Percentiles rank a stretch among this genome's conserved stretches.
These are phyloP conservation scores for Sylvilagus floridanus DNA, from an alignment of 2,797 vertebrate genomes.

Conservation along the genomic window DNA sequence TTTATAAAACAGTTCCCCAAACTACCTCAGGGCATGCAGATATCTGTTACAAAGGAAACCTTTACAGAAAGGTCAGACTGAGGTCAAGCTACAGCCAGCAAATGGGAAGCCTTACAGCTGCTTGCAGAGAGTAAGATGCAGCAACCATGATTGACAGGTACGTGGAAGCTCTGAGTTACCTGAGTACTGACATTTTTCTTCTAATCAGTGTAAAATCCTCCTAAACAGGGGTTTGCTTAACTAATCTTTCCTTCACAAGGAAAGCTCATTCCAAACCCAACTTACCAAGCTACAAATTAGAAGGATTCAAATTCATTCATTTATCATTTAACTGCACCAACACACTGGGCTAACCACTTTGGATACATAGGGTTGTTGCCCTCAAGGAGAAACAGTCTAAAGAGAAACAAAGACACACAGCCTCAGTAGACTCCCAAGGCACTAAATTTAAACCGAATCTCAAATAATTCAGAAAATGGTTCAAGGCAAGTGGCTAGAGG, in stretches of 20 bases:
- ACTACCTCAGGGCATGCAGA: slow-evolving; percentile 3
- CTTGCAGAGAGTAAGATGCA: neutral
- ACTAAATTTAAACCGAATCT: neutral
- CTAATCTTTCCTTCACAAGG: neutral
- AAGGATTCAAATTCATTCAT: slow-evolving; percentile 25
- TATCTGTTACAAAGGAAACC: neutral
- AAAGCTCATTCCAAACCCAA: slow-evolving; percentile 44
- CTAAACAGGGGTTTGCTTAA: neutral
- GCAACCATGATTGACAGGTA: neutral
- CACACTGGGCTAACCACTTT: neutral
- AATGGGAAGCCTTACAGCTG: neutral
- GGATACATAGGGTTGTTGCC: neutral
- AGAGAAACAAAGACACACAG: neutral
- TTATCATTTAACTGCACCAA: slow-evolving; percentile 31
- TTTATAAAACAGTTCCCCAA: neutral
- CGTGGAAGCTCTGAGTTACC: neutral
- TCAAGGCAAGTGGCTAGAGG: neutral
- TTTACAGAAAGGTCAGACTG: neutral
- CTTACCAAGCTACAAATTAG: slow-evolving; percentile 14
- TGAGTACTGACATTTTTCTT: neutral
- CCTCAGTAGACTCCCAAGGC: neutral
- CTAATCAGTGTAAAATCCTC: slow-evolving; percentile 2
- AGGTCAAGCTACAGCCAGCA: neutral
- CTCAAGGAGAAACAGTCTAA: neutral
- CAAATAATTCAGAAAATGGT: neutral